Conservation (phyloP, 2,888 invertebrate genomes). For the Clistopyga incitator region DNA sequence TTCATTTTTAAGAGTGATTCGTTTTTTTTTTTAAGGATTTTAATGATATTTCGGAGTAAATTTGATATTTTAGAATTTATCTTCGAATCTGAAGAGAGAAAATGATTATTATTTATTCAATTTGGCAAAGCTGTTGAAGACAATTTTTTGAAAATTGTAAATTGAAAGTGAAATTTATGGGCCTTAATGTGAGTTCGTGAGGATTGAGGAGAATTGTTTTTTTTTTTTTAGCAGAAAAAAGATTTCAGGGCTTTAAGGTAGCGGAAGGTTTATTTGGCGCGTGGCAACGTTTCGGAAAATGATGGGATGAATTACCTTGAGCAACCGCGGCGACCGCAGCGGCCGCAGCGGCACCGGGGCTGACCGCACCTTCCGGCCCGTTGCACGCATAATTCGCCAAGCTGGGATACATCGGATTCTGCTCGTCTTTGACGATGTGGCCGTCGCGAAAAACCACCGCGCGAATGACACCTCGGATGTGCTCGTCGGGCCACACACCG, state of each 20-base stretch:
- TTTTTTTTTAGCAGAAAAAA: too few relatives aligned
- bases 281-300: constrained; percentile 51
- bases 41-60: too few relatives aligned
- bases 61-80: too few relatives aligned
- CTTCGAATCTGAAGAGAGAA: too few relatives aligned
- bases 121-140: too few relatives aligned
- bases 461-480: constrained; percentile 96
- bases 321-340: constrained; percentile 95
- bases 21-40: too few relatives aligned
- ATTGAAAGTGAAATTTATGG: too few relatives aligned
- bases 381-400: constrained; percentile 85
- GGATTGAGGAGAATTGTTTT: too few relatives aligned
- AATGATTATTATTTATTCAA: too few relatives aligned
- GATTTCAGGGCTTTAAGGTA: neutral
- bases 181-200: too few relatives aligned
- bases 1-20: too few relatives aligned
- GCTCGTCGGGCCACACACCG: constrained; percentile 97
- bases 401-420: constrained; percentile 81
- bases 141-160: too few relatives aligned
- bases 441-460: constrained; percentile 96
- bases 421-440: constrained; percentile 84
- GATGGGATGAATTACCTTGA: constrained; percentile 85
- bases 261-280: neutral
- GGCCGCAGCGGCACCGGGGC: constrained; percentile 91
- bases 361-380: constrained; percentile 87